Evolutionary conservation across 1,140 invertebrate species (phyloP), one percentile per base, ranked within the genome.

Genomic region (Scaptomyza pallida): DNA sequence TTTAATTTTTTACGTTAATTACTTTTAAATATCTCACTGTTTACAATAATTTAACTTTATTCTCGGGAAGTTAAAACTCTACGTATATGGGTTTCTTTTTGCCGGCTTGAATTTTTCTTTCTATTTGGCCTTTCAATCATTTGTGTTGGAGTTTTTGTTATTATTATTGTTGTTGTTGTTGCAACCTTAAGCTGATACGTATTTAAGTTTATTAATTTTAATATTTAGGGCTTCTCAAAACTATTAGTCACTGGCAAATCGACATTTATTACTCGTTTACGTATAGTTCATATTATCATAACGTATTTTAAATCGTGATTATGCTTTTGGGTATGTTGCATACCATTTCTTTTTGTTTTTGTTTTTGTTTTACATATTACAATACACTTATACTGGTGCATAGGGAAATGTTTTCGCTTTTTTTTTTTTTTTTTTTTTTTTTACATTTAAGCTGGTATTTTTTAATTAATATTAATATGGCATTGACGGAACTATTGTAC

Each of bases 261-360:
- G 77, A 78, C 77, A 63, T 64, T 63, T 72, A 30, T 62, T 64
- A 64, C 47, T 61, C 68, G 43, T 2, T 64, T 21, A 33, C 61
- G 16, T 55, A 80, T 61, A 37, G 12, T 37, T 37, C n/a, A 37
- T 72, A 89, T 78, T 89, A 78, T 75, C 81, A 82, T 89, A 82
- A 88, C 86, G 68, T 89, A 76, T 82, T 89, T 88, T 68, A 88
- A 88, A 83, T 89, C 73, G 71, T 90, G 88, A 90, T 90, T 90
- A 90, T 90, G 88, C 77, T 88, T 83, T 80, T 65, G 74, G 78
- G 71, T 88, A 85, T 88, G 79, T 90, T 90, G 71, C 88, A 81
- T 89, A 89, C 80, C 86, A 55, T 81, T 88, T 81, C n/a, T n/a
- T n/a, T n/a, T n/a, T n/a, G n/a, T n/a, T n/a, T n/a, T n/a, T n/a